phyloP scores from a whole-genome alignment of 2,113 vertebrate genomes.

The Raja brachyura region DNA sequence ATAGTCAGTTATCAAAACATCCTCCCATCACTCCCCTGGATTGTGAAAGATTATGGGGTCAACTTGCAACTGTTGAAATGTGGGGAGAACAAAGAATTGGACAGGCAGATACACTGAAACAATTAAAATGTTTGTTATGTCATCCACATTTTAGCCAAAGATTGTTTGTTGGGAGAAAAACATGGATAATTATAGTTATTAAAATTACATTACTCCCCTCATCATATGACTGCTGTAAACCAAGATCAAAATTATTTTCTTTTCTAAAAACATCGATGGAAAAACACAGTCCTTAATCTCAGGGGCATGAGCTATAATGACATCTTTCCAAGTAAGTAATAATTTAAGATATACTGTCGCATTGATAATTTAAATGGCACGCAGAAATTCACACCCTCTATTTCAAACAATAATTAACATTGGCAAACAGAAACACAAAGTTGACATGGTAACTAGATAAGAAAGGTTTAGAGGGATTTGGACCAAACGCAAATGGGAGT shows the following conservation, averaged over 20 bases:
- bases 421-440: neutral
- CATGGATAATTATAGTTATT: neutral
- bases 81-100: too few species aligned
- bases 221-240: neutral
- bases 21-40: too few species aligned
- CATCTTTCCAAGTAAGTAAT: neutral
- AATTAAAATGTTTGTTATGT: too few species aligned
- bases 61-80: too few species aligned
- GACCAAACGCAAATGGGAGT: too few species aligned
- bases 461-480: too few species aligned
- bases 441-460: neutral
- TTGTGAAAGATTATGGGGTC: too few species aligned
- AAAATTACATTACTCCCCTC: neutral
- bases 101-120: too few species aligned
- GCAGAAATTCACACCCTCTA: neutral
- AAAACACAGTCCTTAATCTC: neutral
- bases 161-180: neutral
- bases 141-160: neutral
- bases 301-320: neutral
- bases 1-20: neutral
- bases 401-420: neutral
- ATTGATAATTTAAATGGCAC: neutral
- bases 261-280: too few species aligned
- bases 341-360: neutral
- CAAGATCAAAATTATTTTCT: too few species aligned